Evolutionary conservation across 2,113 vertebrate species (phyloP), one percentile per base, ranked within the genome.

Genomic region (Rallus limicola): DNA sequence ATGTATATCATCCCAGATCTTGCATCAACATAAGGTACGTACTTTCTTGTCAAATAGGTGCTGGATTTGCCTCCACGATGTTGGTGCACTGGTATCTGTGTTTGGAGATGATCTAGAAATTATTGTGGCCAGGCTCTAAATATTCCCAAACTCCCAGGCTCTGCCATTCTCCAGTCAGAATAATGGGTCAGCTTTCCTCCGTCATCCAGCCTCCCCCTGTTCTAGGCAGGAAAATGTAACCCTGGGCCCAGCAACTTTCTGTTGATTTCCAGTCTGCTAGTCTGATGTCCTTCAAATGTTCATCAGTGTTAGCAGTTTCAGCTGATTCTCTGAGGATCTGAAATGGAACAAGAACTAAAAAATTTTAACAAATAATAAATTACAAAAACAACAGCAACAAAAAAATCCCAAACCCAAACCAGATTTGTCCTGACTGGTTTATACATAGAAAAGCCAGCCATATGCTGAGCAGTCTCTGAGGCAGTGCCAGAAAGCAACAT

Each of bases 101-200:
- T 71, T 74, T 69, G n/a, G 23, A 82, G 52, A 21, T 64, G 28
- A 81, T 50, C n/a, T 62, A 65, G 63, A 90, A 91, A 83, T 88
- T 1, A 50, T 34, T 90, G 60, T 74, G 40, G 31, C 50, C 38
- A 63, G 7, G 11, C 5, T 31, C 34, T 78, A 71, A 58, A 60
- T 71, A 69, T 82, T 68, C 56, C 31, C 77, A 68, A 42, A 48
- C 23, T 83, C 23, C 21, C 44, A 70, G 44, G 26, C n/a, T 86
- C 62, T 92, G 81, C 70, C n/a, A 48, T 28, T 44, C 72, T 76
- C 86, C 0, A 0, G 13, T 23, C 0, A 0, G 42, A 33, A 52
- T 63, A 63, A 75, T 0, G 0, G 55, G 56, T 75, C 60, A 67
- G 34, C 71, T 76, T 76, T 82, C 48, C n/a, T 67, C 52, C 40